A percentile compares a stretch with the other conserved stretches of the same genome.
Evolutionary conservation across 1,140 invertebrate genomes (phyloP).

Genomic region (Tetramorium parvispinum): DNA sequence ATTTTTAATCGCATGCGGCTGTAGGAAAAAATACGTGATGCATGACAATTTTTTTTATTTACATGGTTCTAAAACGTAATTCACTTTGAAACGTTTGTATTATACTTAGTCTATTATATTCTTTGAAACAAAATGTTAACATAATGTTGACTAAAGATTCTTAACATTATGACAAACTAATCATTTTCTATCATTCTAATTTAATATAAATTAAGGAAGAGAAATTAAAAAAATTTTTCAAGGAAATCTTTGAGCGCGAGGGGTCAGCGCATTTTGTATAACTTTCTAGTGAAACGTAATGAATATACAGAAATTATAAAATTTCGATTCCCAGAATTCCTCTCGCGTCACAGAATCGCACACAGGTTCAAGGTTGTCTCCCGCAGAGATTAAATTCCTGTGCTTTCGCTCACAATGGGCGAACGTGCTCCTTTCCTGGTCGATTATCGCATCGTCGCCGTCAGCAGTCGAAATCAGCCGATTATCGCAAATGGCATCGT

Average conservation of each 20-base stretch:
- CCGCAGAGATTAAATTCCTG: neutral
- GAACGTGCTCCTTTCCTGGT: neutral
- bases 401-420: neutral
- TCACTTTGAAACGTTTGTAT: neutral
- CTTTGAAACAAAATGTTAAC: neutral
- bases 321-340: neutral
- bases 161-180: neutral
- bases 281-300: slow-evolving; percentile 19
- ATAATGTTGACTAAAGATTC: neutral
- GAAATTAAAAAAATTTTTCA: neutral
- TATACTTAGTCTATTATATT: neutral
- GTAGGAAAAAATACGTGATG: neutral
- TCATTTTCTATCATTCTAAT: neutral
- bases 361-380: neutral
- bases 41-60: neutral
- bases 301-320: neutral
- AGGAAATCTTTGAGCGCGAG: neutral
- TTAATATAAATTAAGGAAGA: neutral
- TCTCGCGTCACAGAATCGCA: neutral
- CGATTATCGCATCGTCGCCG: neutral
- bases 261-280: neutral
- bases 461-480: neutral
- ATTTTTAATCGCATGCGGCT: neutral
- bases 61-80: neutral
- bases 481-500: neutral